Evolutionary conservation across 2,113 vertebrate species (phyloP), one percentile per base, ranked within the genome.

Genomic region (Dascyllus trimaculatus): DNA sequence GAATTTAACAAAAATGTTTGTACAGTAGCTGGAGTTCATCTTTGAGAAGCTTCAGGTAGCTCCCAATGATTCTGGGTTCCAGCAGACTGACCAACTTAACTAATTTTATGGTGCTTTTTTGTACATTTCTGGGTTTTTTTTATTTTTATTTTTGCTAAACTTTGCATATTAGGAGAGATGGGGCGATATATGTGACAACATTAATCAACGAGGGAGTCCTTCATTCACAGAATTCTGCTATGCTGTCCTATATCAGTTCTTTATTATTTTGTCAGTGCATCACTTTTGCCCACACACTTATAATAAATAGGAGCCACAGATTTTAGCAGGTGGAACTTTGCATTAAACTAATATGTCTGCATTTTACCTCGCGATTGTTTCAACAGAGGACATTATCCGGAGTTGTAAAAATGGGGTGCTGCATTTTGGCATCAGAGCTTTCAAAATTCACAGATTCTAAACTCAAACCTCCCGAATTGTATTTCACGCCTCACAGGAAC

Each of bases 1-100:
- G 43, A 35, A 78, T 67, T 9, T 5, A 22, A 15, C 15, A 66
- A 51, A 38, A 77, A 54, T 5, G 66, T 45, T 9, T 43, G 21
- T 24, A 19, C 25, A 29, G n/a, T 51, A 35, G 43, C 18, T 59
- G 10, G 14, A 35, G 43, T 64, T 74, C 2, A 7, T 59, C 70
- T 60, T 52, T 56, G 5, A 70, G 40, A 67, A 70, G 56, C 32
- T 65, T n/a, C 40, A 21, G 53, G 52, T 68, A 72, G 68, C 32
- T 56, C 29, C 56, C 7, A 2, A 0, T 52, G 43, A 62, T 13
- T 53, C 21, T 71, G 56, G 63, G 45, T 72, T 54, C 13, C 15
- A 49, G 22, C 59, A 54, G 8, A 19, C 32, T 51, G 19, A 21
- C 8, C 56, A 2, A 21, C 11, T 61, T 6, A 18, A 45, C 49